These are phyloP conservation scores for Balaenoptera acutorostrata DNA, from an alignment of 2,113 vertebrate species.

Conservation along the genomic window DNA sequence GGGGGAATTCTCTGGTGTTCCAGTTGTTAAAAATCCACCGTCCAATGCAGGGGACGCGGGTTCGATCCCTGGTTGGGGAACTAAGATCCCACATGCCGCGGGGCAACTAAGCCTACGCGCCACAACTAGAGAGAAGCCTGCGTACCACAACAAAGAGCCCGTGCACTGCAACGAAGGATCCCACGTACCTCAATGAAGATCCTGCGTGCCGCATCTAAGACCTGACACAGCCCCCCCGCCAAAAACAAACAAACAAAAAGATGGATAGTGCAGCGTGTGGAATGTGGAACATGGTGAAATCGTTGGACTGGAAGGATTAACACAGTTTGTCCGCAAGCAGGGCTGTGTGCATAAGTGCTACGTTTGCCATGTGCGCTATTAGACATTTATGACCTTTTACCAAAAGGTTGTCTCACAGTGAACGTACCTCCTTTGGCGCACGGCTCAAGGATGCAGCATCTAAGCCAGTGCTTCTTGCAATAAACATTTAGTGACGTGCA, in stretches of 20 bases:
- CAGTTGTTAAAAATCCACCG: too few relatives aligned
- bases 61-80: too few relatives aligned
- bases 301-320: neutral
- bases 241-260: neutral
- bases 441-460: neutral
- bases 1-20: too few relatives aligned
- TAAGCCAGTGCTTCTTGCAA: neutral
- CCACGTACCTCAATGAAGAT: too few relatives aligned
- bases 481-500: constrained; percentile 4
- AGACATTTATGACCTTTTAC: neutral
- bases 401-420: neutral
- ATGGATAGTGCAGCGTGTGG: neutral
- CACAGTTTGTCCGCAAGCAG: neutral
- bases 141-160: too few relatives aligned
- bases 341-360: neutral
- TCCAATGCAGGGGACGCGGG: too few relatives aligned
- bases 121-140: too few relatives aligned
- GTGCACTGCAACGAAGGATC: too few relatives aligned
- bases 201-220: too few relatives aligned
- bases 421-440: neutral
- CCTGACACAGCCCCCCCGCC: too few relatives aligned
- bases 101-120: too few relatives aligned
- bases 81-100: too few relatives aligned
- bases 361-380: neutral
- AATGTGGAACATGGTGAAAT: neutral